phyloP scores from a whole-genome alignment of 2,113 vertebrate species.

The Neogobius melanostomus region DNA sequence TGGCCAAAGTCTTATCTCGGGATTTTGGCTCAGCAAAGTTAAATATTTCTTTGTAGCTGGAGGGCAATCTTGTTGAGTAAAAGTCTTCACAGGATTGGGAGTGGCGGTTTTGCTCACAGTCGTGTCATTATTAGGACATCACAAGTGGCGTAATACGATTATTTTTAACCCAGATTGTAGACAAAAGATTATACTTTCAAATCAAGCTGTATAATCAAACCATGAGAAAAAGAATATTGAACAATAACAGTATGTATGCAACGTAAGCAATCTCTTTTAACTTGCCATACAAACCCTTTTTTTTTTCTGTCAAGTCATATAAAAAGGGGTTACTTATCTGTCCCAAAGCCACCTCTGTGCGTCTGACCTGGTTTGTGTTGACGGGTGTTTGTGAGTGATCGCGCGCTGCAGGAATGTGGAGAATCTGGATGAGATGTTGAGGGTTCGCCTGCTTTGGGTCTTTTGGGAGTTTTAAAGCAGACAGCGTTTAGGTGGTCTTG shows the following conservation, averaged over 20 bases:
- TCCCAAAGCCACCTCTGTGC: not conserved
- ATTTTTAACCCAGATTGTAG: not conserved
- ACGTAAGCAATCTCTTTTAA: too few relatives aligned
- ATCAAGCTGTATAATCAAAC: not conserved
- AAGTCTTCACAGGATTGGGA: not conserved
- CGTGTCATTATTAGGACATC: conserved; percentile 5
- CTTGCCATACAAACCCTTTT: too few relatives aligned
- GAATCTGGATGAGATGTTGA: conserved; percentile 48
- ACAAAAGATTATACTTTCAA: not conserved
- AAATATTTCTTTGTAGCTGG: conserved; percentile 44
- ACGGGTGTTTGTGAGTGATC: conserved; percentile 6
- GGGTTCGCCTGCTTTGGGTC: conserved; percentile 40
- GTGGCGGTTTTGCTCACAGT: not conserved
- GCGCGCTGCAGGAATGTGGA: conserved; percentile 40
- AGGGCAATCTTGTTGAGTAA: conserved; percentile 17
- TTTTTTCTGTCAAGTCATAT: too few relatives aligned
- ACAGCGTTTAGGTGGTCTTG: conserved; percentile 30
- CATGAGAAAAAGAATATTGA: not conserved
- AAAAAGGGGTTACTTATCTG: not conserved
- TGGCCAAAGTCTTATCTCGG: conserved; percentile 21
- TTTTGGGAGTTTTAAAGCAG: conserved; percentile 28
- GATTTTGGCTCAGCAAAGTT: conserved; percentile 21
- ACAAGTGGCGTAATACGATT: not conserved
- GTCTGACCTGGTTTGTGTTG: not conserved
- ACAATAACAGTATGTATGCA: not conserved